A percentile compares a stretch with the other conserved stretches of the same genome.
Evolutionary conservation across 2,888 invertebrate genomes (phyloP).

Genomic region (Suillia variegata): DNA sequence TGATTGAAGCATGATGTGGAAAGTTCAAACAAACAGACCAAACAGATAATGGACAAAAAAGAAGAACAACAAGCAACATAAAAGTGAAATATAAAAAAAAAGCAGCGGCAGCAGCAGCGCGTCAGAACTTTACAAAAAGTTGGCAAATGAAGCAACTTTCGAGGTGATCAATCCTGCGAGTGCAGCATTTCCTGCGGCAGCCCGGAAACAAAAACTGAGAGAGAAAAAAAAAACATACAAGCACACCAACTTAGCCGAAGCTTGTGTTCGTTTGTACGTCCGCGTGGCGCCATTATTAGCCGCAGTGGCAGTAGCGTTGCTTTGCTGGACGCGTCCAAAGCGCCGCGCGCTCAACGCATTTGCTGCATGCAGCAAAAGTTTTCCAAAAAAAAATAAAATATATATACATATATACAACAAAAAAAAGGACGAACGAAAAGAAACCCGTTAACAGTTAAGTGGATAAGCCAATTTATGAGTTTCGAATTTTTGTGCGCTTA

Average conservation of each 20-base stretch:
- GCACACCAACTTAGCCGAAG: background rate
- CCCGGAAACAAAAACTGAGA: slow-evolving; percentile 19
- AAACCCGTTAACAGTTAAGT: slow-evolving; percentile 59
- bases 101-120: no score
- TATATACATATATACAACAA: slow-evolving; percentile 14
- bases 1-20: slow-evolving; percentile 47
- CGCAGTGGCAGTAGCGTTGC: background rate
- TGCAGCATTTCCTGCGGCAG: slow-evolving; percentile 32
- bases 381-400: no score
- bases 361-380: background rate
- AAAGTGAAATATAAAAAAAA: slow-evolving; percentile 5
- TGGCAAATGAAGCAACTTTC: slow-evolving; percentile 38
- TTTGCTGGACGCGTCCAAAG: slow-evolving; percentile 10
- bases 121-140: slow-evolving; percentile 31
- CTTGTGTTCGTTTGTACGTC: background rate
- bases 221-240: background rate
- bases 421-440: slow-evolving; percentile 30
- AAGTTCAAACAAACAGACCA: slow-evolving; percentile 34
- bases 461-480: slow-evolving; percentile 61
- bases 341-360: slow-evolving; percentile 16
- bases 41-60: slow-evolving; percentile 8
- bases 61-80: slow-evolving; percentile 8
- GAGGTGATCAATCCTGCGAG: slow-evolving; percentile 38
- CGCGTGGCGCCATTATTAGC: slow-evolving; percentile 9
- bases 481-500: slow-evolving; percentile 42